These are phyloP conservation scores for Ceraclea dissimilis DNA, from an alignment of 2,888 invertebrate species.

Conservation along the genomic window DNA sequence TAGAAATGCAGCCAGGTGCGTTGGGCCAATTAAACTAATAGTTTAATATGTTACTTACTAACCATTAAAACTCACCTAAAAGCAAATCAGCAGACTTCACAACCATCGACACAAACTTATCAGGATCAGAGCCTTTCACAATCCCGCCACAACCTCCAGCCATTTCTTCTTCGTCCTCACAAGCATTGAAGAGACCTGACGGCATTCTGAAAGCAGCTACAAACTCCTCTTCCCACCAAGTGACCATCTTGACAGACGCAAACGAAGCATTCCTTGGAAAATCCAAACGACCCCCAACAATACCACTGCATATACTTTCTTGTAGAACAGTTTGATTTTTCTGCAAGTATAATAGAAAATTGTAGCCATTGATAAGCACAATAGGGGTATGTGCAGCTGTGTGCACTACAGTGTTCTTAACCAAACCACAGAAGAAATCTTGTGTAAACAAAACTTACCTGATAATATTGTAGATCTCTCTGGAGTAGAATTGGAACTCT, in stretches of 20 bases:
- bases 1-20: too few relatives aligned
- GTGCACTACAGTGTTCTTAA: too few relatives aligned
- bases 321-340: conserved; percentile 68
- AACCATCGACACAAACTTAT: conserved; percentile 64
- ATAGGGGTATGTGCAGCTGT: too few relatives aligned
- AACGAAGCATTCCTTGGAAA: conserved; percentile 79
- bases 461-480: conserved; percentile 77
- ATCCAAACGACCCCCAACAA: conserved; percentile 75
- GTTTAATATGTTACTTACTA: too few relatives aligned
- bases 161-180: conserved; percentile 34
- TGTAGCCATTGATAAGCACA: neutral
- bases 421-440: too few relatives aligned
- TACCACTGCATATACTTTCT: conserved; percentile 67
- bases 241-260: conserved; percentile 72
- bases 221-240: conserved; percentile 85
- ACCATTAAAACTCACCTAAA: conserved; percentile 51
- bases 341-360: conserved; percentile 33
- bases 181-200: conserved; percentile 42
- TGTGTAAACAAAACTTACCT: conserved; percentile 49
- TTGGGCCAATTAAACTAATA: too few relatives aligned
- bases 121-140: conserved; percentile 68
- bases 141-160: conserved; percentile 47
- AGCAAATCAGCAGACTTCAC: conserved; percentile 68
- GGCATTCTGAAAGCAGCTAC: conserved; percentile 58
- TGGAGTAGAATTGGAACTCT: conserved; percentile 74